Evolutionary conservation across 2,113 vertebrate genomes (phyloP).

Genomic region (Tor tambroides): DNA sequence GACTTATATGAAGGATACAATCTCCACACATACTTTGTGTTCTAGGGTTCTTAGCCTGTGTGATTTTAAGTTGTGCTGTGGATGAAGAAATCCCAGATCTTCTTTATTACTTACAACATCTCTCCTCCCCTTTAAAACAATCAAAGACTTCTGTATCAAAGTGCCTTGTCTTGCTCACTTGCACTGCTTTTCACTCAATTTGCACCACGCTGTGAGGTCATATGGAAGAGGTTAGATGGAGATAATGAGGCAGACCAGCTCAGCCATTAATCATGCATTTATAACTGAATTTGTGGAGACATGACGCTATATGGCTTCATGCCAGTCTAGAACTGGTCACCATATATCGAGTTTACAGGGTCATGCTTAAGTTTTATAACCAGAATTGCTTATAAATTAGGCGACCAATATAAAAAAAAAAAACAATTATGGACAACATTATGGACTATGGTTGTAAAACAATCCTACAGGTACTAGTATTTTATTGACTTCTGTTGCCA

Average conservation of each 20-base stretch:
- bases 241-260: constrained; percentile 25
- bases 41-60: neutral
- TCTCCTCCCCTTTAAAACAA: constrained; percentile 1
- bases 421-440: neutral
- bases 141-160: constrained; percentile 34
- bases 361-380: neutral
- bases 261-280: constrained; percentile 46
- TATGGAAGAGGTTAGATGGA: constrained; percentile 12
- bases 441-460: neutral
- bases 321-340: neutral
- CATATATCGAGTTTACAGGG: neutral
- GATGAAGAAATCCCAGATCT: constrained; percentile 23
- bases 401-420: neutral
- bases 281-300: neutral
- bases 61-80: neutral
- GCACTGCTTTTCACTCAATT: constrained; percentile 49
- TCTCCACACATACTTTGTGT: neutral
- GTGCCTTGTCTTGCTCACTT: neutral
- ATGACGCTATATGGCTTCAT: neutral
- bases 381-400: neutral
- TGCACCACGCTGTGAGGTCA: constrained; percentile 48
- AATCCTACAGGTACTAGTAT: neutral
- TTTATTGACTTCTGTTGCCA: neutral
- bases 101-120: neutral
- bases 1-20: neutral